These are phyloP conservation scores for Campoletis raptor DNA, from an alignment of 2,888 invertebrate species.

Conservation along the genomic window DNA sequence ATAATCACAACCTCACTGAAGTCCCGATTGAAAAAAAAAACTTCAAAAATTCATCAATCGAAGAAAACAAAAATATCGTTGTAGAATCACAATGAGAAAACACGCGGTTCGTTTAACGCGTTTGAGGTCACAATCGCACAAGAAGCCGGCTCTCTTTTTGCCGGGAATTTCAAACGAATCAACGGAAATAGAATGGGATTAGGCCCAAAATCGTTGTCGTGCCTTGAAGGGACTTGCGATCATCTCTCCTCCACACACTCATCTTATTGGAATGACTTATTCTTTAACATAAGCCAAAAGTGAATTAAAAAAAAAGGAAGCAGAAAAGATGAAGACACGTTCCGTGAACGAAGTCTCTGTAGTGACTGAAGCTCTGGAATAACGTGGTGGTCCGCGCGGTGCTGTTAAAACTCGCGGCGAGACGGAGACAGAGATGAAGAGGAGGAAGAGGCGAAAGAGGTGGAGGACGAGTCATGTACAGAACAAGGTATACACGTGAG, in stretches of 20 bases:
- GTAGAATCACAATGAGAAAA: not conserved
- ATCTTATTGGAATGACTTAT: not conserved
- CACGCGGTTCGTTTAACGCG: not conserved
- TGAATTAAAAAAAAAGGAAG: constrained; percentile 5
- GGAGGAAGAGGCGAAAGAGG: constrained; percentile 63
- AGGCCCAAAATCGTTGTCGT: not conserved
- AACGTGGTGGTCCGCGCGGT: constrained; percentile 70
- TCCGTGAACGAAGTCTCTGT: constrained; percentile 75
- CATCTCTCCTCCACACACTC: not conserved
- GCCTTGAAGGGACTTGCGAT: not conserved
- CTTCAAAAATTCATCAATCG: not conserved
- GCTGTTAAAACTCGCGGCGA: constrained; percentile 65
- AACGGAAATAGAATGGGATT: not conserved
- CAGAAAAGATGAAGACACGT: constrained; percentile 68
- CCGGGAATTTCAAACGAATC: constrained; percentile 46
- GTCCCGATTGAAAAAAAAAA: constrained; percentile 18
- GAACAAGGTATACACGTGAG: constrained; percentile 57
- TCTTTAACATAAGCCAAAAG: not conserved
- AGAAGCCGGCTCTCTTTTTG: constrained; percentile 27
- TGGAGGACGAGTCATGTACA: constrained; percentile 61
- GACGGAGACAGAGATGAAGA: constrained; percentile 61
- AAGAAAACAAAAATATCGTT: constrained; percentile 7
- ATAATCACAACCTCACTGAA: constrained; percentile 28
- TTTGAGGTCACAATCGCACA: constrained; percentile 32
- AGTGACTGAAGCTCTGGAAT: constrained; percentile 75